phyloP scores from a whole-genome alignment of 2,888 invertebrate genomes.

The Plebejus argus region DNA sequence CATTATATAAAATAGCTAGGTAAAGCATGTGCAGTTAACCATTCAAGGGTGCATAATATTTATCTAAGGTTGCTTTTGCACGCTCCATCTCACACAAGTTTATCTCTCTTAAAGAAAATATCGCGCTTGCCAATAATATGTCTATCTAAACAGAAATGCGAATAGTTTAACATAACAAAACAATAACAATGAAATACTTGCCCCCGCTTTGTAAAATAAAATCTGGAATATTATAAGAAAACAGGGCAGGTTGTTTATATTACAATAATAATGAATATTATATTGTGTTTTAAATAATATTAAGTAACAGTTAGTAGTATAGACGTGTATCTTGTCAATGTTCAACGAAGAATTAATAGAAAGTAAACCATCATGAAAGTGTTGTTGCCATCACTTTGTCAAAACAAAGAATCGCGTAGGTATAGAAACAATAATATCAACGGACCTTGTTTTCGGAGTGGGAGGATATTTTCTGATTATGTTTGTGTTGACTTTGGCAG shows the following conservation, averaged over 20 bases:
- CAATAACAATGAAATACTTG: neutral
- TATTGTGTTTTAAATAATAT: neutral
- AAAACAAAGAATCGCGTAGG: slow-evolving; percentile 12
- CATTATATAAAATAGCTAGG: neutral
- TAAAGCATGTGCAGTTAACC: neutral
- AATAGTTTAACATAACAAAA: neutral
- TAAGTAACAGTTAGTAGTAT: neutral
- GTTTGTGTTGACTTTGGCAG: slow-evolving; percentile 1
- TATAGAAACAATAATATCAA: slow-evolving; percentile 15
- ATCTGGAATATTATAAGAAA: neutral
- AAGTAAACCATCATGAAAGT: slow-evolving; percentile 7
- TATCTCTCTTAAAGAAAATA: neutral
- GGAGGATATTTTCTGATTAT: slow-evolving; percentile 14
- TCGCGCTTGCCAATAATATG: neutral
- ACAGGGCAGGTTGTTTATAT: neutral
- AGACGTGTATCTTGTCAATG: neutral
- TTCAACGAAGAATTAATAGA: neutral
- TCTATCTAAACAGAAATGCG: neutral
- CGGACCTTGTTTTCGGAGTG: neutral
- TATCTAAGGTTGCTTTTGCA: neutral
- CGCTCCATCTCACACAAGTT: neutral
- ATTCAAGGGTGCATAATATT: neutral
- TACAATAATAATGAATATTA: neutral
- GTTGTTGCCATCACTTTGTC: slow-evolving; percentile 2
- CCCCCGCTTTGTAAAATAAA: neutral